phyloP scores from a whole-genome alignment of 2,888 invertebrate genomes.

The Tricholauxania praeusta region DNA sequence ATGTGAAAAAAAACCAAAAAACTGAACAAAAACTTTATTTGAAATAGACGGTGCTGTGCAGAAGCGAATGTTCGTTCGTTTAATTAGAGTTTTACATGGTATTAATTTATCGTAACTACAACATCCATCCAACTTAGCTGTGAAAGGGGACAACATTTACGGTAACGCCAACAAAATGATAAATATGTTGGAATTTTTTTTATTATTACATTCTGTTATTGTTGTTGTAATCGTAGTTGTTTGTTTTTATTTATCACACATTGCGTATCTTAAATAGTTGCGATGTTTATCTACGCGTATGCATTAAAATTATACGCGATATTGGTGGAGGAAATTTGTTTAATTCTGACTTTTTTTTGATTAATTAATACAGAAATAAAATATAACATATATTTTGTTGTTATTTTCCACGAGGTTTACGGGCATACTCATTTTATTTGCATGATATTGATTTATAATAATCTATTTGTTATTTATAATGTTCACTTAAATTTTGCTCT shows the following conservation, averaged over 20 bases:
- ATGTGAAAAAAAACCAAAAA: background rate
- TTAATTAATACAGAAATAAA: background rate
- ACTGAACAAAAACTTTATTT: background rate
- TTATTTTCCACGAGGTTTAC: no score
- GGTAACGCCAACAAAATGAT: conserved; percentile 6
- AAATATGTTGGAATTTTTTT: conserved; percentile 13
- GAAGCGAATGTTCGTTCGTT: background rate
- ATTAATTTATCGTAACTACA: conserved; percentile 1
- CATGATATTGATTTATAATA: no score
- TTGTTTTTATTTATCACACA: conserved; percentile 8
- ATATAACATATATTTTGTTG: no score
- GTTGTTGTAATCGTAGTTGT: background rate
- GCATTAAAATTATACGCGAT: background rate
- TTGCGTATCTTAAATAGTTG: conserved; percentile 14
- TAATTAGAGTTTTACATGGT: conserved; percentile 15
- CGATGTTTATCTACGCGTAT: conserved; percentile 13
- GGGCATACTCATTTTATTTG: no score
- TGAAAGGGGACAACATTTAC: background rate
- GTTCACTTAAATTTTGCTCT: no score
- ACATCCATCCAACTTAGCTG: background rate
- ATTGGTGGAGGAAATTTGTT: background rate
- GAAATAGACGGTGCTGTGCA: background rate
- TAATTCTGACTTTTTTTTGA: background rate
- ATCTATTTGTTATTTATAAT: no score
- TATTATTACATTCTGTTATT: background rate